phyloP scores from a whole-genome alignment of 2,113 vertebrate species.

The Alexandromys fortis region DNA sequence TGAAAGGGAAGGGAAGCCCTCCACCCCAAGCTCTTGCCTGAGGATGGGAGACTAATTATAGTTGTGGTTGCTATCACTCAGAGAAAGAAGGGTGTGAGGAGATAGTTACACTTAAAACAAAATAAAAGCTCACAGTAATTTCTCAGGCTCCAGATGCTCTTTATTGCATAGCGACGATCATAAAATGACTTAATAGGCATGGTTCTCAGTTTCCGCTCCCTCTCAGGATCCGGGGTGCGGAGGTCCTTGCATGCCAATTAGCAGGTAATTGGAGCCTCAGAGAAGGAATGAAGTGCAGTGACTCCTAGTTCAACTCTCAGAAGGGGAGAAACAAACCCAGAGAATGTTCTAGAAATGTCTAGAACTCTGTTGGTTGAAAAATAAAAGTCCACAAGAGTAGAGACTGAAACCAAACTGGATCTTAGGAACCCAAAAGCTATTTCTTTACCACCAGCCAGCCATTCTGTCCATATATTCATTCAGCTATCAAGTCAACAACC shows the following conservation, averaged over 20 bases:
- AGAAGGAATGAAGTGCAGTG: constrained; percentile 62
- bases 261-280: constrained; percentile 84
- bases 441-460: background rate
- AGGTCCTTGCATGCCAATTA: constrained; percentile 87
- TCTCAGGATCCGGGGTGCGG: constrained; percentile 79
- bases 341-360: constrained; percentile 29
- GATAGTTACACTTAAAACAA: constrained; percentile 74
- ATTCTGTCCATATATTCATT: background rate
- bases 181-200: constrained; percentile 85
- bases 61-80: background rate
- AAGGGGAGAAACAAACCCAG: constrained; percentile 12
- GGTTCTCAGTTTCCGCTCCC: constrained; percentile 79
- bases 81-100: constrained; percentile 60
- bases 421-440: background rate
- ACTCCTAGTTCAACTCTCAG: constrained; percentile 74
- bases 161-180: constrained; percentile 86
- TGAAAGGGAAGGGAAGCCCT: background rate
- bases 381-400: background rate
- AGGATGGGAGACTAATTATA: background rate
- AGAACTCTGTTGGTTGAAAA: background rate
- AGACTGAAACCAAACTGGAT: background rate
- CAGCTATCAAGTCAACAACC: background rate
- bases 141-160: constrained; percentile 85
- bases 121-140: constrained; percentile 82
- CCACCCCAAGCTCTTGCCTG: background rate